Evolutionary conservation across 2,797 vertebrate genomes (phyloP).

Genomic region (Myotis findleyi): DNA sequence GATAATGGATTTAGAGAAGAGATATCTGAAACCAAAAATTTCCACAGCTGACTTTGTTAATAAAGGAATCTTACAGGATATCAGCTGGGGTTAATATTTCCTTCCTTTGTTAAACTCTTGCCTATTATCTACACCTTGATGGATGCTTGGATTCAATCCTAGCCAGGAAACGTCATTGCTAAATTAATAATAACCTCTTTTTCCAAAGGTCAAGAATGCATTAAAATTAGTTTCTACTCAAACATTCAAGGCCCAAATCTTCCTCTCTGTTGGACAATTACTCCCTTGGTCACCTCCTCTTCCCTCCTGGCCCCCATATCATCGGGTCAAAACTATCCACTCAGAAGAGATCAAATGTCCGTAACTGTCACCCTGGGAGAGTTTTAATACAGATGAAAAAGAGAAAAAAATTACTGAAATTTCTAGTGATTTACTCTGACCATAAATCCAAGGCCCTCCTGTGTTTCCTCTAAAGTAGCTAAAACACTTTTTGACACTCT

Average conservation of each 20-base stretch:
- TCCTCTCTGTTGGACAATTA: background rate
- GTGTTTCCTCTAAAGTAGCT: slow-evolving; percentile 12
- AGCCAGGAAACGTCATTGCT: slow-evolving; percentile 31
- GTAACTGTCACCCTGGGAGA: background rate
- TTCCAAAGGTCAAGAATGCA: slow-evolving; percentile 29
- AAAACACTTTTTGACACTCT: slow-evolving; percentile 53
- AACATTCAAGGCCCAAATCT: background rate
- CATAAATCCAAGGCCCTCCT: slow-evolving; percentile 10
- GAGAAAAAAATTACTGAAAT: background rate
- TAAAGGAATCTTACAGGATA: background rate
- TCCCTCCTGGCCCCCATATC: background rate
- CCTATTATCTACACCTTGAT: slow-evolving; percentile 38
- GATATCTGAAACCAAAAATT: slow-evolving; percentile 28
- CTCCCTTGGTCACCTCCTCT: background rate
- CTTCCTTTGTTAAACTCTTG: slow-evolving; percentile 11
- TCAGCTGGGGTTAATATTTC: background rate
- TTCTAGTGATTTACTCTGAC: slow-evolving; percentile 11
- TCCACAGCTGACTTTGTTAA: slow-evolving; percentile 6
- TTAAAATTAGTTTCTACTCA: slow-evolving; percentile 36
- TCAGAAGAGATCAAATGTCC: background rate
- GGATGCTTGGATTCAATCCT: background rate
- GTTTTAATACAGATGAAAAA: background rate
- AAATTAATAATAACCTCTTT: slow-evolving; percentile 52
- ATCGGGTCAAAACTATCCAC: background rate
- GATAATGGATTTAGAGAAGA: background rate